Evolutionary conservation across 2,797 vertebrate genomes (phyloP).

Genomic region (Sparidentex hasta): DNA sequence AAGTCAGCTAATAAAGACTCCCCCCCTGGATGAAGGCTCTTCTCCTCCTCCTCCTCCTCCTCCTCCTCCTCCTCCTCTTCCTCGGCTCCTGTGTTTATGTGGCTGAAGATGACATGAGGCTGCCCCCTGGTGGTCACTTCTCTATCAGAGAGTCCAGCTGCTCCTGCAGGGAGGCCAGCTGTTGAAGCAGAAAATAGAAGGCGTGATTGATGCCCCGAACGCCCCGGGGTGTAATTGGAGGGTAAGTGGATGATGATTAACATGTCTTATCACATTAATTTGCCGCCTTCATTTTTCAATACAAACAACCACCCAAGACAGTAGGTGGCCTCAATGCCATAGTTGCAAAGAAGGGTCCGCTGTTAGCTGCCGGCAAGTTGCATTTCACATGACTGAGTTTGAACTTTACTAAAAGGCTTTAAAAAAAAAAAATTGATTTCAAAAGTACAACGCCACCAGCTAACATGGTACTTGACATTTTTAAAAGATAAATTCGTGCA

Average conservation of each 20-base stretch:
- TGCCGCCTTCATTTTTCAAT: constrained; percentile 66
- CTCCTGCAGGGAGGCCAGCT: constrained; percentile 89
- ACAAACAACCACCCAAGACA: constrained; percentile 62
- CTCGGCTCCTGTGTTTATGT: not conserved
- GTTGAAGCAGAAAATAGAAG: constrained; percentile 77
- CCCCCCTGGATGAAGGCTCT: constrained; percentile 34
- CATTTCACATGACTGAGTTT: constrained; percentile 46
- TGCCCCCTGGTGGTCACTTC: constrained; percentile 87
- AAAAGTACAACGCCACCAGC: constrained; percentile 4
- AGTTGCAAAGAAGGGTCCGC: constrained; percentile 13
- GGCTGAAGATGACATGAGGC: constrained; percentile 54
- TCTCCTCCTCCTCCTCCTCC: constrained; percentile 12
- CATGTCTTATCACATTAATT: constrained; percentile 70
- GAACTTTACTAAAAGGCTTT: constrained; percentile 29
- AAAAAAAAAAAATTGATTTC: constrained; percentile 16
- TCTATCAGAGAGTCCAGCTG: constrained; percentile 90
- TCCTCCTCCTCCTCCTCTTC: not conserved
- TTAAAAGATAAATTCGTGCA: constrained; percentile 37
- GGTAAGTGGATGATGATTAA: constrained; percentile 82
- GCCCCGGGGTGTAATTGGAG: constrained; percentile 74
- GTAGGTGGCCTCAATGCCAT: constrained; percentile 33
- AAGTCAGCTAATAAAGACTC: constrained; percentile 45
- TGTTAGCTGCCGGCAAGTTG: constrained; percentile 41
- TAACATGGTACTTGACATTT: constrained; percentile 39
- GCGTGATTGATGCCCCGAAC: constrained; percentile 74